Evolutionary conservation across 1,140 invertebrate species (phyloP).

Genomic region (Grapholita molesta): DNA sequence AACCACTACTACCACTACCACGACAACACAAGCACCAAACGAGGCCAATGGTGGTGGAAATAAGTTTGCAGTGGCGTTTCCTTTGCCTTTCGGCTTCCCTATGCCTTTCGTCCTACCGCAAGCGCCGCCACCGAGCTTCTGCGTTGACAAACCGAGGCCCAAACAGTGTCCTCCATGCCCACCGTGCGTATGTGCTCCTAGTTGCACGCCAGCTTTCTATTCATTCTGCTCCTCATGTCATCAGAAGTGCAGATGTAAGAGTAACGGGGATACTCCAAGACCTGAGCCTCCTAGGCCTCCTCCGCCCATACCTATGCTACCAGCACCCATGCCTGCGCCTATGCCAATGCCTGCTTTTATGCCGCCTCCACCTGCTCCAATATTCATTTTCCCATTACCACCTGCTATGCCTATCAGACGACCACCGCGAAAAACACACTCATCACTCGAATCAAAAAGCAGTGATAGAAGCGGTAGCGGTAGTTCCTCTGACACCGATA

Average conservation of each 20-base stretch:
- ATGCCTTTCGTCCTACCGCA: slow-evolving; percentile 37
- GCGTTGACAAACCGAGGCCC: slow-evolving; percentile 24
- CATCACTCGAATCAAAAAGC: background rate
- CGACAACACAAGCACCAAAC: slow-evolving; percentile 20
- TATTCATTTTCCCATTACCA: background rate
- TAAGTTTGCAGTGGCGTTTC: slow-evolving; percentile 32
- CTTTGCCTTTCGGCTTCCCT: slow-evolving; percentile 25
- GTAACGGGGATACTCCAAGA: slow-evolving; percentile 29
- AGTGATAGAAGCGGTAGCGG: too few relatives aligned
- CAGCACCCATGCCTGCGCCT: slow-evolving; percentile 24
- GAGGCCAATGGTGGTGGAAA: slow-evolving; percentile 19
- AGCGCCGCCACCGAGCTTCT: slow-evolving; percentile 23
- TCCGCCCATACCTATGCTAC: slow-evolving; percentile 25
- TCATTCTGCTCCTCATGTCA: slow-evolving; percentile 63
- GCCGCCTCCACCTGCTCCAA: background rate
- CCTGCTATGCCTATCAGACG: background rate
- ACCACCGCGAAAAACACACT: slow-evolving; percentile 12
- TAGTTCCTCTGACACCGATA: background rate
- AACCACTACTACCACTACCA: slow-evolving; percentile 36
- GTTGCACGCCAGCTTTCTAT: slow-evolving; percentile 59
- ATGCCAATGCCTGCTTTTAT: slow-evolving; percentile 1
- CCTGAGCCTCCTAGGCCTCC: slow-evolving; percentile 26
- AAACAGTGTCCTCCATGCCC: slow-evolving; percentile 50
- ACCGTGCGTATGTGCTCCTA: slow-evolving; percentile 51
- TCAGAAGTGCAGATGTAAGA: slow-evolving; percentile 53